A percentile compares a stretch with the other conserved stretches of the same genome.
These are phyloP conservation scores for Tachysurus vachellii DNA, from an alignment of 2,113 vertebrate species.

Conservation along the genomic window DNA sequence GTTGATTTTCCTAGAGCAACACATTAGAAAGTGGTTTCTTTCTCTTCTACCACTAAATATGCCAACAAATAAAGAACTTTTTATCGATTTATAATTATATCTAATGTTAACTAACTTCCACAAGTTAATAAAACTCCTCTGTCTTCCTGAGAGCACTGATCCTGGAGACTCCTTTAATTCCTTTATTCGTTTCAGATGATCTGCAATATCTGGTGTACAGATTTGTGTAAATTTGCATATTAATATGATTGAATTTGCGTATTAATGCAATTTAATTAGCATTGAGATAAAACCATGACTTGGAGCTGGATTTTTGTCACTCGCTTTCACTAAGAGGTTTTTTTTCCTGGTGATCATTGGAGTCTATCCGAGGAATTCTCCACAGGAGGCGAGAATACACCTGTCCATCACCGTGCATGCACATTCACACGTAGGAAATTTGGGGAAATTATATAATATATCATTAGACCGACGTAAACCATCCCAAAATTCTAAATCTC, in stretches of 20 bases:
- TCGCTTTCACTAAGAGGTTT: no score
- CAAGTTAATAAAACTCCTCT: no score
- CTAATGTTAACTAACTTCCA: background rate
- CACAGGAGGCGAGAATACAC: background rate
- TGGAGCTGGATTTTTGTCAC: background rate
- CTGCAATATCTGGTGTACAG: background rate
- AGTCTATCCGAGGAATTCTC: background rate
- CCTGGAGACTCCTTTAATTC: background rate
- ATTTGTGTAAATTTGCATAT: background rate
- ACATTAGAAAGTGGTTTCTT: background rate
- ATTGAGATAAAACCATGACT: background rate
- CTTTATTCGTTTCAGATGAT: background rate
- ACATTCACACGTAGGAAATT: background rate
- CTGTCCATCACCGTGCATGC: background rate
- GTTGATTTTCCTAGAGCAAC: background rate
- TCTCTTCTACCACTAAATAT: background rate
- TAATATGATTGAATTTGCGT: background rate
- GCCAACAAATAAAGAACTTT: no score
- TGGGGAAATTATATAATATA: background rate
- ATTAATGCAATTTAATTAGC: background rate
- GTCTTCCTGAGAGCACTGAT: background rate
- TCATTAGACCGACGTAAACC: background rate
- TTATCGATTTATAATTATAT: no score
- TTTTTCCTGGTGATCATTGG: no score
- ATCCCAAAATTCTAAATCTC: background rate